Percentiles rank a stretch among this genome's conserved stretches.
Conservation (phyloP, 2,113 vertebrate genomes). For the Rhagologus leucostigma region DNA sequence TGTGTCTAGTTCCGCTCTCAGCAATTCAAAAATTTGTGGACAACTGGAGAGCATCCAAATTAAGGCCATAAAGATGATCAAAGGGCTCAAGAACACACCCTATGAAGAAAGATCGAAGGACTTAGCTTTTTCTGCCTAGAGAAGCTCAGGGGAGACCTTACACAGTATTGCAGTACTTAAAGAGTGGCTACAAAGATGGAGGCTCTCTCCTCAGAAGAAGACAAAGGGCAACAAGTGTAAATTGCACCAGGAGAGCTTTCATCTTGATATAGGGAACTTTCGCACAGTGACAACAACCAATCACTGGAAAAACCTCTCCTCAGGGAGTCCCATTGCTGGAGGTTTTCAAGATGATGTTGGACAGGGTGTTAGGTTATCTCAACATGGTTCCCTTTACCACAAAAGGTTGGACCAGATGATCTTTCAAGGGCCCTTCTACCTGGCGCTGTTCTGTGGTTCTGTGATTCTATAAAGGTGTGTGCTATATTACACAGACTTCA, state of each 20-base stretch:
- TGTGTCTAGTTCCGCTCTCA: neutral
- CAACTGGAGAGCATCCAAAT: neutral
- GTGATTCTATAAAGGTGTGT: neutral
- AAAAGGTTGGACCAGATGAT: rapidly evolving
- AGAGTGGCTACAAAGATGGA: neutral
- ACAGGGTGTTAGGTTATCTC: neutral
- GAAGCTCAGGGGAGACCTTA: rapidly evolving
- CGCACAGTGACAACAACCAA: neutral
- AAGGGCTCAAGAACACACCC: neutral
- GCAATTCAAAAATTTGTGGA: neutral
- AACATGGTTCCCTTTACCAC: rapidly evolving
- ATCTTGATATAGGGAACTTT: neutral
- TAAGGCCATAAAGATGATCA: neutral
- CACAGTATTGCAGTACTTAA: neutral
- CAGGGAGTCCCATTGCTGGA: rapidly evolving
- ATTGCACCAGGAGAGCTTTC: neutral
- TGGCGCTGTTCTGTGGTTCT: neutral
- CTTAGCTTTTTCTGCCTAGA: neutral
- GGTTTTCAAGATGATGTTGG: neutral
- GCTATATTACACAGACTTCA: neutral
- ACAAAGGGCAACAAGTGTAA: neutral
- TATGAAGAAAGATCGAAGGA: neutral
- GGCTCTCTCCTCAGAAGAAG: neutral
- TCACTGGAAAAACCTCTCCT: neutral
- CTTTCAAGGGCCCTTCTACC: neutral